phyloP scores from a whole-genome alignment of 2,113 vertebrate species.

The Mirza zaza region DNA sequence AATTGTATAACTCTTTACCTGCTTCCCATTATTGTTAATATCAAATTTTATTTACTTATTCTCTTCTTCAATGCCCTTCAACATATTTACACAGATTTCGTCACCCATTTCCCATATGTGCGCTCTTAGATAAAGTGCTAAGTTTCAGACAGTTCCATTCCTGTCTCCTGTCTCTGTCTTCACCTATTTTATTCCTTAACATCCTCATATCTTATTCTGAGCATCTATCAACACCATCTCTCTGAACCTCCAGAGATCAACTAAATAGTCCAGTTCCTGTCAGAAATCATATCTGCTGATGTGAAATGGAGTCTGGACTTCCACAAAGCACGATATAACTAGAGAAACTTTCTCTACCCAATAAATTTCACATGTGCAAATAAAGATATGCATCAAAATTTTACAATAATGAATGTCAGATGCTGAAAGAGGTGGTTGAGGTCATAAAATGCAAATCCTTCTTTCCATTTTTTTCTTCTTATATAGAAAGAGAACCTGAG shows the following conservation, averaged over 20 bases:
- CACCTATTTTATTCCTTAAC: neutral
- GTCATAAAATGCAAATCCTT: neutral
- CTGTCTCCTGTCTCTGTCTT: neutral
- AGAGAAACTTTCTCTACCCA: neutral
- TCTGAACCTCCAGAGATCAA: neutral
- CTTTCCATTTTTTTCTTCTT: neutral
- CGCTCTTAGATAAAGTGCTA: neutral
- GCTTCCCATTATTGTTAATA: neutral
- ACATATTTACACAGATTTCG: neutral
- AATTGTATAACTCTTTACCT: neutral
- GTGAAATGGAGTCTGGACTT: neutral
- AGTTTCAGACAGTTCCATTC: neutral
- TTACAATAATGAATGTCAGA: neutral
- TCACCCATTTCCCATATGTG: neutral
- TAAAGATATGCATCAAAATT: neutral
- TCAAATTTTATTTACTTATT: neutral
- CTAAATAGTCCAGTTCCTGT: neutral
- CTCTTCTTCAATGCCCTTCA: neutral
- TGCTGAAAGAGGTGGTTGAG: neutral
- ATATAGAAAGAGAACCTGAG: neutral
- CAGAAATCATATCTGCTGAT: neutral
- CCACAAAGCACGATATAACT: neutral
- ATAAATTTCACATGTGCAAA: neutral
- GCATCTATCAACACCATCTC: neutral
- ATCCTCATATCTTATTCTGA: neutral